These are phyloP conservation scores for Rhinolophus ferrumequinum DNA, from an alignment of 2,113 vertebrate species.

Conservation along the genomic window DNA sequence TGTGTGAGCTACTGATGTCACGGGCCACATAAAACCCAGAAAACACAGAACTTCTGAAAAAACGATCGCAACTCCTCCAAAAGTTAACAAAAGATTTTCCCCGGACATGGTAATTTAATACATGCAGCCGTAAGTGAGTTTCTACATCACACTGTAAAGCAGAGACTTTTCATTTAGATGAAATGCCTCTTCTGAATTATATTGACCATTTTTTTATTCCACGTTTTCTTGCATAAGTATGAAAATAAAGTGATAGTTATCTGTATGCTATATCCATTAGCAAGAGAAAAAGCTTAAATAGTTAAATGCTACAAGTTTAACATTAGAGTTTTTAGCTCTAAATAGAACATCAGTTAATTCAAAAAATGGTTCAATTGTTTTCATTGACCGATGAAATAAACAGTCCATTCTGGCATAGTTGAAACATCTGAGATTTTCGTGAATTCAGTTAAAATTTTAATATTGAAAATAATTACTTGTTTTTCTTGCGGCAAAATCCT, in stretches of 20 bases:
- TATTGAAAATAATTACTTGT: not conserved
- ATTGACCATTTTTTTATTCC: not conserved
- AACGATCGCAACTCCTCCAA: not conserved
- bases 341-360: not conserved
- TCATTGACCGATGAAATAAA: not conserved
- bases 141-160: not conserved
- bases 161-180: not conserved
- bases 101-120: not conserved
- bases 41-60: not conserved
- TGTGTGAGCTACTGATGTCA: not conserved
- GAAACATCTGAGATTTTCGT: constrained; percentile 12
- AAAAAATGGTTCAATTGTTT: not conserved
- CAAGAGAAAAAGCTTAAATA: not conserved
- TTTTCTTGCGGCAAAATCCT: not conserved
- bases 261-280: not conserved
- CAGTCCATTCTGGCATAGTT: not conserved
- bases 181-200: not conserved
- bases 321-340: not conserved
- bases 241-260: not conserved
- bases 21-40: not conserved
- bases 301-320: not conserved
- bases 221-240: not conserved
- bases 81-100: not conserved
- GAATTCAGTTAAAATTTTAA: constrained; percentile 2
- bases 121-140: not conserved